Evolutionary conservation across 2,113 vertebrate species (phyloP), one percentile per base, ranked within the genome.

Genomic region (Prunella fulvescens): DNA sequence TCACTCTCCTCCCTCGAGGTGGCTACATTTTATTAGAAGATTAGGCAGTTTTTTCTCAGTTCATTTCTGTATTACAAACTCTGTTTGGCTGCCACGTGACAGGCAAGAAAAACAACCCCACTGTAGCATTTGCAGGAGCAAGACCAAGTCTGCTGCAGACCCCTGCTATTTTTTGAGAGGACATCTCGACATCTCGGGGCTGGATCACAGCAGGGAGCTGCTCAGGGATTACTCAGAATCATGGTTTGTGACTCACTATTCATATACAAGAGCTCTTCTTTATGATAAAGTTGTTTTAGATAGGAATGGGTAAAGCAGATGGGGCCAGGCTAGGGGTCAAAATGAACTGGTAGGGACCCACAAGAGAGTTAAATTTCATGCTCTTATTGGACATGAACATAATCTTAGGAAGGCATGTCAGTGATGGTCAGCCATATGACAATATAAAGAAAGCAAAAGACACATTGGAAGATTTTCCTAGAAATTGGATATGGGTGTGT

Each of bases 61-160:
- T 35, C 14, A 20, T 29, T 91, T 71, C 48, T 64, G 3, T 40
- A 24, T 48, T 51, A 47, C 39, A 40, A 42, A 54, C 19, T 44
- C 35, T 3, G 0, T 17, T 35, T 9, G 2, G 33, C 45, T 45
- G 45, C 37, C 28, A 28, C 2, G 0, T 29, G 50, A 60, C 35
- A 60, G 70, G 65, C 1, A 7, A 92, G 56, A 44, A 37, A 81
- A 87, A 51, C 8, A 33, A 51, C 29, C 14, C 16, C 1, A 3
- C 69, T 67, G 33, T 40, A 53, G 71, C 0, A 0, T 47, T 45
- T 48, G 25, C 25, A 24, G 56, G 23, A 94, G 39, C 40, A 67
- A 57, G n/a, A 61, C 22, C 45, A 67, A 69, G 28, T 5, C 6
- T 72, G 29, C 51, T 53, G 56, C 25, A 81, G 44, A 71, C 8